These are phyloP conservation scores for Drosophila eugracilis DNA, from an alignment of 1,140 invertebrate species.

Conservation along the genomic window DNA sequence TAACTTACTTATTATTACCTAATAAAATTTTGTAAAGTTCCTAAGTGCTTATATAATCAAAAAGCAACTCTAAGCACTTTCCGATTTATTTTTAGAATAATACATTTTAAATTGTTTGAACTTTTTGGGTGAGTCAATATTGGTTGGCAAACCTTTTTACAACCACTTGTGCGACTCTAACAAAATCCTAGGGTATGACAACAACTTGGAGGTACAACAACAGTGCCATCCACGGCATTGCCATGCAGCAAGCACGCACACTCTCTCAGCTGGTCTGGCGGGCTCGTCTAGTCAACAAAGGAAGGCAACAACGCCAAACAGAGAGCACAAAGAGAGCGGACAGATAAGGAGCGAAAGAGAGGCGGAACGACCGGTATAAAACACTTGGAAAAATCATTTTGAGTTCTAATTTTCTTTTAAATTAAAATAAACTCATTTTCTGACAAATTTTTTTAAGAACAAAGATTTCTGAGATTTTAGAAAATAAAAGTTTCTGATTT, in stretches of 20 bases:
- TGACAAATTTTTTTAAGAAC: too few species aligned
- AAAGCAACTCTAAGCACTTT: neutral
- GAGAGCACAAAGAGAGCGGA: constrained; percentile 10
- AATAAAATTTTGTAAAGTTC: too few species aligned
- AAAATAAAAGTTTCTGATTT: too few species aligned
- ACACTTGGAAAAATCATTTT: neutral
- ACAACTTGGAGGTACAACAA: neutral
- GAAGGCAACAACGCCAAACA: too few species aligned
- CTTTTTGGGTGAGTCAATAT: constrained; percentile 2
- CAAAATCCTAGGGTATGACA: constrained; percentile 18
- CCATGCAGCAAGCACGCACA: constrained; percentile 32
- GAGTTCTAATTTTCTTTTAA: too few species aligned
- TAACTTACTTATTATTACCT: too few species aligned
- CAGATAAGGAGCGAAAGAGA: constrained; percentile 23
- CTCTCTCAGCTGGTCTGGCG: constrained; percentile 43
- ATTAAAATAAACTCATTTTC: too few species aligned
- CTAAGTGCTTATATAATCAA: neutral
- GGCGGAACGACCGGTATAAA: constrained; percentile 9
- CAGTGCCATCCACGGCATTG: constrained; percentile 8
- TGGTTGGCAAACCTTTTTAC: constrained; percentile 4
- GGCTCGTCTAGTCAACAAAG: constrained; percentile 67
- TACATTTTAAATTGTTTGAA: constrained; percentile 3
- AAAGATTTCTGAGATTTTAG: too few species aligned
- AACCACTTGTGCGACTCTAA: constrained; percentile 6
- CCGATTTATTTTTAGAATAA: neutral